A percentile compares a stretch with the other conserved stretches of the same genome.
Evolutionary conservation across 2,888 invertebrate species (phyloP).

Genomic region (Volucella zonaria): DNA sequence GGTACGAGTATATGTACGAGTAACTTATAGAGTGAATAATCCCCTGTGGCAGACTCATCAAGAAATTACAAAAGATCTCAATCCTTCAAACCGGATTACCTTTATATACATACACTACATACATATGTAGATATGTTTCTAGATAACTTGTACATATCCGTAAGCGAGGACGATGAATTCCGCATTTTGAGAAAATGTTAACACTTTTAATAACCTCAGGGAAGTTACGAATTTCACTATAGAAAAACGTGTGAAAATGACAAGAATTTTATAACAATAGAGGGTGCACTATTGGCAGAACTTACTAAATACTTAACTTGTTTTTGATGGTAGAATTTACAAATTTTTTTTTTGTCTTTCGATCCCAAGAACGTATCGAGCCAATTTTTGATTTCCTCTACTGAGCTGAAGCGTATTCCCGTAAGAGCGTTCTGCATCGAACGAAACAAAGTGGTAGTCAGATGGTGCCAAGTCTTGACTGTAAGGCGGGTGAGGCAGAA

Average conservation of each 20-base stretch:
- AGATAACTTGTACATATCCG: conserved; percentile 11
- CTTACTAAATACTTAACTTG: neutral
- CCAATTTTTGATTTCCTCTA: too few species aligned
- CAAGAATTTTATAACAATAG: conserved; percentile 65
- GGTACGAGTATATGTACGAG: conserved; percentile 19
- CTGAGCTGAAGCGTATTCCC: too few species aligned
- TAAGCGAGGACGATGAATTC: conserved; percentile 37
- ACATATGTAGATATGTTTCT: neutral
- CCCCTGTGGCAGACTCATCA: conserved; percentile 63
- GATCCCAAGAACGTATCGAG: too few species aligned
- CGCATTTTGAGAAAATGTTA: conserved; percentile 44
- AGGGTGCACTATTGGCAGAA: conserved; percentile 10
- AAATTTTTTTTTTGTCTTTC: too few species aligned
- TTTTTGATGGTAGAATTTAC: neutral
- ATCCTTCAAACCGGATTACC: conserved; percentile 53
- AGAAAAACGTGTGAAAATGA: conserved; percentile 73
- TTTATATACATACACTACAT: neutral
- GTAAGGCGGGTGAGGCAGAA: too few species aligned
- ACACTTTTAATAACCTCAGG: conserved; percentile 69
- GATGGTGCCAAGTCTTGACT: too few species aligned
- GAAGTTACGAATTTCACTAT: conserved; percentile 70
- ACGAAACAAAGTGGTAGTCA: too few species aligned
- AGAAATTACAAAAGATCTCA: conserved; percentile 62
- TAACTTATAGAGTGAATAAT: conserved; percentile 50
- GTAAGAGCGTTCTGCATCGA: too few species aligned